Base-by-base conservation (phyloP, 2,113 vertebrate species). In the Dipodomys merriami region DNA sequence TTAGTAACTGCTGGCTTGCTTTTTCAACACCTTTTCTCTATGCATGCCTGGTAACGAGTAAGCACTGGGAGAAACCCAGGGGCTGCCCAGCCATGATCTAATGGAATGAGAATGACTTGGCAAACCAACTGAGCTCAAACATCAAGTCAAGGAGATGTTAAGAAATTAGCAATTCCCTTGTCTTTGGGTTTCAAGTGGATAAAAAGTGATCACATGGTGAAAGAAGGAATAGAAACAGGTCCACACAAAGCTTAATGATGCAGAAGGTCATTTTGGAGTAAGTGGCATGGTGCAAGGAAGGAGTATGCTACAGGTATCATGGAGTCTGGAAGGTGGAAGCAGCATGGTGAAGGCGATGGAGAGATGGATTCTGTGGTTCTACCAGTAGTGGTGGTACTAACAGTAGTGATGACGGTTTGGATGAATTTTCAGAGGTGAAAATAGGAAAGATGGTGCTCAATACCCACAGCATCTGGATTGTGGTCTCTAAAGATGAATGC, bases 101-200 rank as follows among this genome's bases (percentile, higher is more conserved):
- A 65, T 12, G 46, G 44, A 49, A 60, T 19, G 89, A 81, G 77
- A 86, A 74, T 71, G 89, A 46, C 46, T 60, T 49, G 80, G 77
- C 22, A 74, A 90, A 73, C 44, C 16, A 80, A 15, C 11, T 12
- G 46, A 73, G 76, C 57, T 71, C 22, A 49, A 72, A 87, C 78
- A 77, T 71, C 33, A 65, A 93, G 46, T n/a, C 83, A 67, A 88
- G 91, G 53, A 79, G 72, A 77, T 20, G 39, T 69, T 27, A 94
- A 92, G 92, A 94, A 80, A 68, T 87, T 30, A 82, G 13, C 60
- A 33, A 23, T 81, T 33, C 19, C 49, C 80, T 90, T 72, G n/a
- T 71, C 79, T 62, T 90, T 46, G 64, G 53, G 53, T 60, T 91
- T 92, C 53, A 92, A 83, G 25, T 30, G 67, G 74, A 74, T 77